Base-by-base conservation (phyloP, 2,797 vertebrate genomes). In the Acridotheres tristis region DNA sequence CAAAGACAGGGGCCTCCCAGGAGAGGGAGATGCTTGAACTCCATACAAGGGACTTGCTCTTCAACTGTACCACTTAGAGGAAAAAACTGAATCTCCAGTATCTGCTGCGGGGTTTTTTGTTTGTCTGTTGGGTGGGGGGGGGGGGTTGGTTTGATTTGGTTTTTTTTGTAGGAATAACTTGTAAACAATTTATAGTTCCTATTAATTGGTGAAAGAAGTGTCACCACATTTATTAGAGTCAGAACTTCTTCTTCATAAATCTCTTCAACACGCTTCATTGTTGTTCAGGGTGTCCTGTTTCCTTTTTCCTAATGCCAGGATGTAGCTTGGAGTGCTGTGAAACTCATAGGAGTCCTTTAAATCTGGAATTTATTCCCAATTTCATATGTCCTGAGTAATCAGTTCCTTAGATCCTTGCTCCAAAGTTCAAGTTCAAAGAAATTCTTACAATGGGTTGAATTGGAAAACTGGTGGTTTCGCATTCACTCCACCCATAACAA, bases 1-100 rank as follows among this genome's bases (percentile, higher is more conserved):
- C 94, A 97, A 96, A 96, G 94, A 95, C 67, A 89, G 66, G 79
- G 79, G 25, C 58, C 69, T 94, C 59, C 62, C 80, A 73, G 59
- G 76, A 93, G 88, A 82, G 92, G 74, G 47, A 48, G 40, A 59
- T 83, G 63, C 73, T 95, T 90, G 78, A 93, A 89, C 61, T 92
- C 32, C 82, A 68, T 73, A 36, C 75, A 95, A 96, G 90, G 85
- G 85, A 93, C 81, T 94, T 94, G 79, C 48, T 92, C 55, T 95
- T 95, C 79, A 74, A 43, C 51, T 3, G 1, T 91, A 66, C 88
- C 92, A 77, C 89, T 90, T 92, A 94, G 58, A 93, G 81, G 58
- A 85, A 95, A 88, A 94, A 76, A 63, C 15, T 89, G 48, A 91
- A 81, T 85, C 58, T 58, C 67, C 63, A 73, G 59, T 89, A 69